Evolutionary conservation across 1,140 invertebrate species (phyloP), one percentile per base, ranked within the genome.

Genomic region (Bombus superbus): DNA sequence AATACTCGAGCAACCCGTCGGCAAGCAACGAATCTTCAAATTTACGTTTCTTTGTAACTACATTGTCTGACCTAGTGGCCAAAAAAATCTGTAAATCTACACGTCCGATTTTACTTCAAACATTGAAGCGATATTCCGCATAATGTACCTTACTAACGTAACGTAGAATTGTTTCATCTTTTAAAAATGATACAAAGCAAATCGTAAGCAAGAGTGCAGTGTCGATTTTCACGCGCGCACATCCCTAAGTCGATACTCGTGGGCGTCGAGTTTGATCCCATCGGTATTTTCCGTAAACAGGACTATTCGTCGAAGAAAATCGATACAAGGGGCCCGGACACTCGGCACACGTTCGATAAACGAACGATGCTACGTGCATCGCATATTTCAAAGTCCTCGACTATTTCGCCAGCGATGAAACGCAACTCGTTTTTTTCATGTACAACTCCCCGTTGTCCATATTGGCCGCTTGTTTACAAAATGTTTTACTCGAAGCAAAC

Each of bases 341-440:
- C 82, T 81, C 44, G 40, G 88, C 74, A 85, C 88, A 87, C 85
- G 88, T 81, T 87, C 82, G 72, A 83, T 87, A 88, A 90, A 90
- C 88, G 88, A 78, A 81, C 89, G 66, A 86, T 57, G 66, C 78
- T 38, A 90, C 88, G 83, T 59, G 81, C 32, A 57, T 38, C 73
- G 78, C 81, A 85, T 89, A 85, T 89, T 84, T 89, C 88, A 85
- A 72, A 87, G 77, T 42, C 47, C 40, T 35, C 57, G 77, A 74
- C 72, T 85, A 86, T 89, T 84, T 81, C 73, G 71, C 81, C 73
- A 87, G 85, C 89, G 87, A 89, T 85, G 88, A 77, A 86, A 87
- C 81, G 38, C 72, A 76, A 68, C 78, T 66, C 82, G 81, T 75
- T 78, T 89, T 89, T 89, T 90, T 81, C 86, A 87, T 87, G 88